Base-by-base conservation (phyloP, 2,113 vertebrate species). In the Ailuropoda melanoleuca region DNA sequence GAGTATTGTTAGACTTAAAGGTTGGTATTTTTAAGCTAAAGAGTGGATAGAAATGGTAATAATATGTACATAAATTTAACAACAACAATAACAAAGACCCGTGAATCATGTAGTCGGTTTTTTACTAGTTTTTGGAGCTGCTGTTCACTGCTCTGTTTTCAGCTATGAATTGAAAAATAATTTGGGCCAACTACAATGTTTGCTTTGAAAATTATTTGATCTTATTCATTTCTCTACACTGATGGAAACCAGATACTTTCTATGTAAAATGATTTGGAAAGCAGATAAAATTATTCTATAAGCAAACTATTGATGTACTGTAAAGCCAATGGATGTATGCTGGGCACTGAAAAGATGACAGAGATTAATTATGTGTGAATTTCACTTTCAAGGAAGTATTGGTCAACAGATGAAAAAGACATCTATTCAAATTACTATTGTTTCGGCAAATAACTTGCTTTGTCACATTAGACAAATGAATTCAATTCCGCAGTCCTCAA, bases 21-120 rank as follows among this genome's bases (percentile, higher is more conserved):
- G 43, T 58, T 93, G 43, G 43, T 78, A 48, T 93, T 92, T 97
- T 95, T 93, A 64, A 90, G 31, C 80, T 96, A 97, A 96, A 74
- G 50, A 96, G 23, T 77, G 10, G 34, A n/a, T 84, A 81, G 39
- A 46, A 92, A 94, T 90, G n/a, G 50, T 90, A 92, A 58, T 46
- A 92, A 77, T 18, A 53, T 66, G 8, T 39, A 68, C 18, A 31
- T 81, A 34, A 88, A 80, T 88, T 60, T 72, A 86, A 90, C 14
- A 82, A 90, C 6, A 68, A 70, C 31, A 75, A 78, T 10, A 29
- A 60, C n/a, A 74, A 86, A 55, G 4, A 9, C 3, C 4, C 58
- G 68, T 62, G 83, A 92, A 93, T 95, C 14, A 72, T 37, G 2
- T 31, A n/a, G 62, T 48, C 15, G 55, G 3, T 21, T 21, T 74